These are phyloP conservation scores for Phoenicopterus ruber DNA, from an alignment of 2,113 vertebrate species.

Conservation along the genomic window DNA sequence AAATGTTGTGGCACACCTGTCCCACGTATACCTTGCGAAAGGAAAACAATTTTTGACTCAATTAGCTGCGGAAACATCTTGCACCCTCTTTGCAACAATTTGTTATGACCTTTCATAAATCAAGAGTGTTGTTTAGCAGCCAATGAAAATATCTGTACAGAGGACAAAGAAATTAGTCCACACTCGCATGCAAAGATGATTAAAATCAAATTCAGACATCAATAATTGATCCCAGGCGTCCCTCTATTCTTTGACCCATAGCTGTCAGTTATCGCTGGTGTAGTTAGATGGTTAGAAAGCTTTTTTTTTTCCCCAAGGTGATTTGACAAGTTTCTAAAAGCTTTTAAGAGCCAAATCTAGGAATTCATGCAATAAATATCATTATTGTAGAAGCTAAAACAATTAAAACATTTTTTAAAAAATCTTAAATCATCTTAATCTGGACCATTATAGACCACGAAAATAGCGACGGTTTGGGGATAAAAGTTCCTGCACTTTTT, in stretches of 20 bases:
- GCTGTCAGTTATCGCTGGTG: conserved; percentile 34
- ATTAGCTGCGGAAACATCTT: background rate
- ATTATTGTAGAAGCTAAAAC: background rate
- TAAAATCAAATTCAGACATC: conserved; percentile 63
- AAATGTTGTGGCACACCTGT: background rate
- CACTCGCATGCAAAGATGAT: conserved; percentile 34
- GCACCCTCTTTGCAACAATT: background rate
- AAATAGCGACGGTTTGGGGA: background rate
- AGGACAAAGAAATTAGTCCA: conserved; percentile 56
- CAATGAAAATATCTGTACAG: conserved; percentile 51
- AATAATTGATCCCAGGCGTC: conserved; percentile 54
- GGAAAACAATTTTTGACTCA: background rate
- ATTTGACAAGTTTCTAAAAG: conserved; percentile 29
- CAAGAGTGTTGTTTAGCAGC: conserved; percentile 16
- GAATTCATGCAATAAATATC: conserved; percentile 5
- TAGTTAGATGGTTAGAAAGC: background rate
- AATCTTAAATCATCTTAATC: conserved; percentile 18
- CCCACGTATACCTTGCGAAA: background rate
- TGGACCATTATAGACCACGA: background rate
- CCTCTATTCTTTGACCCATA: conserved; percentile 18
- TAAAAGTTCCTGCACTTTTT: background rate
- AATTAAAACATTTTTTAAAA: conserved; percentile 18
- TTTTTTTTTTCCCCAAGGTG: background rate
- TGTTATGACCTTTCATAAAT: conserved; percentile 6
- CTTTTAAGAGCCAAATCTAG: background rate